Conservation (phyloP, 2,888 invertebrate genomes). For the Polymixis flavicincta region DNA sequence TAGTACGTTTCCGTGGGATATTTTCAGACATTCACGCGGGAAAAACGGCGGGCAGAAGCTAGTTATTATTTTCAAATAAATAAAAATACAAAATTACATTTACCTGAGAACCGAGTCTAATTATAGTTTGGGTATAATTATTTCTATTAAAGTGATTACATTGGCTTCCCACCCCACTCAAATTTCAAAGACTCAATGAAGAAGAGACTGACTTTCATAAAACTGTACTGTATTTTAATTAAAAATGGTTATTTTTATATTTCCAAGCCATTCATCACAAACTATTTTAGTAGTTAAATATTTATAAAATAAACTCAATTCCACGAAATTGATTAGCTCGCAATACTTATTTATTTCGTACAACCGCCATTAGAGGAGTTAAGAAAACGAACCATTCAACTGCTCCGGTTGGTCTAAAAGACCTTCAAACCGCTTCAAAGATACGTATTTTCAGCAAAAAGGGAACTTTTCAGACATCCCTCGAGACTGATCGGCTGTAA, state of each 20-base stretch:
- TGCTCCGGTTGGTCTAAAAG: constrained; percentile 45
- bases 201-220: not conserved
- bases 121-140: not conserved
- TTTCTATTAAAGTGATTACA: not conserved
- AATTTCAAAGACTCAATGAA: constrained; percentile 5
- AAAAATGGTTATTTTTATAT: not conserved
- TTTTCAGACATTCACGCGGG: no score
- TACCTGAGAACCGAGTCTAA: no score
- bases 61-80: not conserved
- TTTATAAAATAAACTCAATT: not conserved
- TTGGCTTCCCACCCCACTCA: not conserved
- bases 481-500: constrained; percentile 71
- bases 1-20: no score
- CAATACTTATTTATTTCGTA: constrained; percentile 17
- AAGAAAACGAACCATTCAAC: constrained; percentile 48
- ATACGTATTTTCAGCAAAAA: constrained; percentile 61
- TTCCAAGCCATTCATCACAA: not conserved
- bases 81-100: not conserved
- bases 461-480: constrained; percentile 66
- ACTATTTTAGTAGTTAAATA: not conserved
- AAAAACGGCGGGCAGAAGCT: no score
- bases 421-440: constrained; percentile 52
- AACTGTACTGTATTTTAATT: not conserved
- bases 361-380: constrained; percentile 35
- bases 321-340: not conserved